A percentile compares a stretch with the other conserved stretches of the same genome.
phyloP scores from a whole-genome alignment of 1,140 invertebrate species.

The roundworm (Caenorhabditis elegans) region DNA sequence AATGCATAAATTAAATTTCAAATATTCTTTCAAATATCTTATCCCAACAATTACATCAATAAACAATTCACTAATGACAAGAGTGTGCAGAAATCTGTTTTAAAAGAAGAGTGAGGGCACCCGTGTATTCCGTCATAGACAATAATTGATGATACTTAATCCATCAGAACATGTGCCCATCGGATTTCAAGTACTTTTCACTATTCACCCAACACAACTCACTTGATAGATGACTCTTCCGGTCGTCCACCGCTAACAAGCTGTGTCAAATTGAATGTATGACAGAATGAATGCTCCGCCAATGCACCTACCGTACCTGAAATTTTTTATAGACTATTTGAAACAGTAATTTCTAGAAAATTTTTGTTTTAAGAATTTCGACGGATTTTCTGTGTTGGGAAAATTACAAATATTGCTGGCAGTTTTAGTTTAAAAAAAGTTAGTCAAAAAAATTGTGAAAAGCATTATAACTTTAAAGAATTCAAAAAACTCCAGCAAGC shows the following conservation, averaged over 20 bases:
- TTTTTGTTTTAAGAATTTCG: too few species aligned
- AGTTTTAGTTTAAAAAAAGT: too few species aligned
- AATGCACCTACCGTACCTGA: conserved; percentile 42
- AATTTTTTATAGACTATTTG: too few species aligned
- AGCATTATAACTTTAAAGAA: too few species aligned
- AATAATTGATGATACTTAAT: conserved; percentile 26
- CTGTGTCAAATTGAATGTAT: conserved; percentile 54
- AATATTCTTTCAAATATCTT: conserved; percentile 32
- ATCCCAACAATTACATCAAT: neutral
- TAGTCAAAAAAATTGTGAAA: too few species aligned
- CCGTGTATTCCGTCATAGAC: conserved; percentile 27
- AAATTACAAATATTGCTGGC: too few species aligned
- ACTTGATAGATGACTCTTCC: conserved; percentile 55
- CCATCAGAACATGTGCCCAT: neutral
- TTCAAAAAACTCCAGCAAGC: too few species aligned
- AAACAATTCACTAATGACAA: conserved; percentile 33
- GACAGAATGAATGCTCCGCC: conserved; percentile 51
- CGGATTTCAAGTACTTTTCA: neutral
- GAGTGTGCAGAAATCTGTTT: conserved; percentile 6
- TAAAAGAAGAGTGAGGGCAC: neutral
- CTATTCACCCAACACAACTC: neutral
- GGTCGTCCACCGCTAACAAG: conserved; percentile 48
- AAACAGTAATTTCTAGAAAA: too few species aligned
- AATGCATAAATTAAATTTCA: too few species aligned
- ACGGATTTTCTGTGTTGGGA: too few species aligned